Evolutionary conservation across 2,888 invertebrate species (phyloP).

Genomic region (Oeneis ivallda): DNA sequence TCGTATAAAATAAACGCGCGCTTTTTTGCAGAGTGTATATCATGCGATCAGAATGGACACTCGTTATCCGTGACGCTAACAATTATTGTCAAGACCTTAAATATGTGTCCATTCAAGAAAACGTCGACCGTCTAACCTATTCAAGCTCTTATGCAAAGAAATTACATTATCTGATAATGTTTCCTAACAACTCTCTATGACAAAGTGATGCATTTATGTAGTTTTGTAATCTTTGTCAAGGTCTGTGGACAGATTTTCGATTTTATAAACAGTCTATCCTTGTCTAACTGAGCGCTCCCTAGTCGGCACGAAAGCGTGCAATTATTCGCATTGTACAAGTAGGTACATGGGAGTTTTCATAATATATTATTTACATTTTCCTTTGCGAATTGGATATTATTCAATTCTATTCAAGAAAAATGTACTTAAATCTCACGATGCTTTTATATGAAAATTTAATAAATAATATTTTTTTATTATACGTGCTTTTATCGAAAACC

Average conservation of each 20-base stretch:
- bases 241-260: too few species aligned
- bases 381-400: background rate
- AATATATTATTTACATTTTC: background rate
- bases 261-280: background rate
- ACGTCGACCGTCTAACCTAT: background rate
- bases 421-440: slow-evolving; percentile 44
- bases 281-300: slow-evolving; percentile 14
- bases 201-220: slow-evolving; percentile 48
- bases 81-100: too few species aligned
- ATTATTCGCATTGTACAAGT: slow-evolving; percentile 50
- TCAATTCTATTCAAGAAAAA: slow-evolving; percentile 41
- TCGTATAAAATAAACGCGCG: background rate
- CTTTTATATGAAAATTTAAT: slow-evolving; percentile 8
- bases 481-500: slow-evolving; percentile 16
- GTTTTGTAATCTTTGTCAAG: slow-evolving; percentile 53
- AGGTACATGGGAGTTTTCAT: slow-evolving; percentile 41
- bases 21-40: background rate
- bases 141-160: slow-evolving; percentile 47
- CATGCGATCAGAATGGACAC: background rate
- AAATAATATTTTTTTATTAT: slow-evolving; percentile 17
- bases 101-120: too few species aligned
- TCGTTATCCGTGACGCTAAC: too few species aligned
- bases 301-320: slow-evolving; percentile 22
- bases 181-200: slow-evolving; percentile 31
- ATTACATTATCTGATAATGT: slow-evolving; percentile 56